Evolutionary conservation across 2,113 vertebrate species (phyloP), one percentile per base, ranked within the genome.

Genomic region (Columbina picui): DNA sequence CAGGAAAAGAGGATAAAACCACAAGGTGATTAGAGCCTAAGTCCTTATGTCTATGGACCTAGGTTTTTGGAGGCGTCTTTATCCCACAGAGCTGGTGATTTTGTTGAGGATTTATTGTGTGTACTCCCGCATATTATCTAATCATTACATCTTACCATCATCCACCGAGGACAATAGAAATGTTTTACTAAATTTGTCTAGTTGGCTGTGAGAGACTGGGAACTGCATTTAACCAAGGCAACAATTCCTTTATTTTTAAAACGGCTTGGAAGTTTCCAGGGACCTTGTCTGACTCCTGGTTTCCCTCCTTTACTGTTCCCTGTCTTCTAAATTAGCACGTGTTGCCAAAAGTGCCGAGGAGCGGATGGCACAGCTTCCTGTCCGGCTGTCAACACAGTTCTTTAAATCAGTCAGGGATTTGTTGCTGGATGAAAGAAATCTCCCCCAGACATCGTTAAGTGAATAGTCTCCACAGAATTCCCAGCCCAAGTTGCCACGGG

Each of bases 401-500:
- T 89, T 94, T 89, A 82, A 73, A 84, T 95, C 57, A 84, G 39
- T 57, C 57, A 69, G 74, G 93, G 87, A 85, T 94, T 97, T 95
- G 87, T 53, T 76, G 45, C 49, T 79, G 81, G 82, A 91, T 94
- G 91, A 91, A 96, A 93, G 81, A 64, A 69, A 60, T 79, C 84
- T 95, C 73, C 53, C 57, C 47, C 5, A 5, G 82, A 94, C 67
- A 57, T 87, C 70, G 82, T 95, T 77, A 79, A 85, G 70, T 87
- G 89, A 95, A 87, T 79, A 70, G 65, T 82, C 74, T 89, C 60
- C 45, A n/a, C 70, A 89, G 84, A 91, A 73, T 91, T 95, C 84
- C 57, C 81, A 76, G 41, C 30, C 27, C 57, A 79, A 75, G 80
- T 63, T 95, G 59, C 70, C 8, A 12, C 95, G 95, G 85, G 95